Base-by-base conservation (phyloP, 2,797 vertebrate species). In the Lerista edwardsae region DNA sequence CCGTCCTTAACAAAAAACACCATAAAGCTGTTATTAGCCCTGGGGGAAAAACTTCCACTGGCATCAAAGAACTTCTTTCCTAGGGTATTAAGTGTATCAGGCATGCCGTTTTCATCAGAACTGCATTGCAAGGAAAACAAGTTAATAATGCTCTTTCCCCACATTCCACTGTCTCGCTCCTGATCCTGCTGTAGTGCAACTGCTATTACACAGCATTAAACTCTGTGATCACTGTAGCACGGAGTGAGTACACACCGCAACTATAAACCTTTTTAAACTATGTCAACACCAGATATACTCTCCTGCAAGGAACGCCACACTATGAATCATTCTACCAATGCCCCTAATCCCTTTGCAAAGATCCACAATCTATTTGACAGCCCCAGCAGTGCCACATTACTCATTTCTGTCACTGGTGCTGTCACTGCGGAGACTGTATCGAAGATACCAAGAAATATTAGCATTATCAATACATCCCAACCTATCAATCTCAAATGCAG, bases 311-410 rank as follows among this genome's bases (percentile, higher is more conserved):
- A 12, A 79, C n/a, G 62, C 5, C 47, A 9, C 11, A 31, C 39
- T 34, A 51, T 62, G 64, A 83, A 79, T 62, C 71, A 61, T 83
- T 87, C 39, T 69, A 57, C 78, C 41, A 68, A 44, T 31, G 71
- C 51, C 31, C 62, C 41, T 62, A 41, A 83, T 64, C 23, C 72
- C 68, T 62, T 55, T 84, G 86, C 64, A 69, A 79, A 68, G 55
- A 14, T 14, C 77, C 62, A 78, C 23, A 67, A 74, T 62, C 68
- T 71, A 75, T 84, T 83, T 67, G 75, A 87, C 47, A 79, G 59
- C 61, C 15, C 9, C 25, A 79, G 44, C 3, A 36, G 3, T 15
- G 72, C 61, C 31, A 44, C 59, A 75, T 83, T 83, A 79, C 12
- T 87, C 69, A 82, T 31, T 41, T 65, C 67, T 65, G 15, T 39